Conservation (phyloP, 1,140 invertebrate species). For the Campoletis sonorensis region DNA sequence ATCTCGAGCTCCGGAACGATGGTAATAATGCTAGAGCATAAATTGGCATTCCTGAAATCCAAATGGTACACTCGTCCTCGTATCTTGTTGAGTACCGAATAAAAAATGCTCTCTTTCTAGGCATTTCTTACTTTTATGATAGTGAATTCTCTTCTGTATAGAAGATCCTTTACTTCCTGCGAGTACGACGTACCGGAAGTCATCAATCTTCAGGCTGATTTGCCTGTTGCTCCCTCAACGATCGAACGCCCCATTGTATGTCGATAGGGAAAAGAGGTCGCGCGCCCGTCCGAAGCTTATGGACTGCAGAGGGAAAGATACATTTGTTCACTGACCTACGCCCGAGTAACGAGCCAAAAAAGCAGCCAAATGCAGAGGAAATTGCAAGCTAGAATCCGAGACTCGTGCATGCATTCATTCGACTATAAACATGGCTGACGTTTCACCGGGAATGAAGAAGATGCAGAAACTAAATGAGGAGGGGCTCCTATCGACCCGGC, state of each 20-base stretch:
- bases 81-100: no score
- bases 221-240: neutral
- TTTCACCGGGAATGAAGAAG: neutral
- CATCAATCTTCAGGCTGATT: slow-evolving; percentile 19
- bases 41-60: neutral
- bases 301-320: neutral
- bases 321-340: slow-evolving; percentile 31
- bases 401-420: slow-evolving; percentile 9
- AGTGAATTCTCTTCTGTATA: no score
- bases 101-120: no score
- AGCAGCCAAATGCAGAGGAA: slow-evolving; percentile 30
- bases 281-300: neutral
- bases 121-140: no score
- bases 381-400: neutral
- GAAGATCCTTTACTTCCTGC: no score
- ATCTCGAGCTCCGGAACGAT: neutral
- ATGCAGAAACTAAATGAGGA: slow-evolving; percentile 6
- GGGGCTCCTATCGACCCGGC: slow-evolving; percentile 30
- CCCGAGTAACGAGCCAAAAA: neutral
- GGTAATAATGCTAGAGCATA: neutral
- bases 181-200: neutral
- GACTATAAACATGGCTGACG: neutral
- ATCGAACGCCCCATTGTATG: no score
- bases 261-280: neutral
- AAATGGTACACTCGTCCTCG: no score